Evolutionary conservation across 2,797 vertebrate genomes (phyloP).

Genomic region (Buceros bicornis): DNA sequence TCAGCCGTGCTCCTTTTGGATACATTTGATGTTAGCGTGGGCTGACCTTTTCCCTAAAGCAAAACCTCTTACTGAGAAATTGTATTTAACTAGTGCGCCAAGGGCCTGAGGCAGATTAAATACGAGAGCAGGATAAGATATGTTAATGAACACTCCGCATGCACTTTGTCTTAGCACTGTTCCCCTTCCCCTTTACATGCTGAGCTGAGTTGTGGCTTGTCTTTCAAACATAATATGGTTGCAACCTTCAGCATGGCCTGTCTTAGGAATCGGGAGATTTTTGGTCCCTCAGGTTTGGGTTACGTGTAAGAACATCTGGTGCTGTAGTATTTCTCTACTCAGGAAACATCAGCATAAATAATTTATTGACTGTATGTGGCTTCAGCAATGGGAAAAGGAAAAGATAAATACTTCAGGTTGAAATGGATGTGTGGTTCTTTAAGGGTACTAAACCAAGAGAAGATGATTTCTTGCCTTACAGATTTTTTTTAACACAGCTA

Average conservation of each 20-base stretch:
- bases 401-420: conserved; percentile 3
- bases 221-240: neutral
- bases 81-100: neutral
- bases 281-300: conserved; percentile 1
- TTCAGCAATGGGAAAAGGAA: conserved; percentile 28
- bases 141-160: neutral
- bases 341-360: conserved; percentile 45
- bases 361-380: conserved; percentile 10
- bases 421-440: neutral
- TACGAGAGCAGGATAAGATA: neutral
- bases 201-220: neutral
- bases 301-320: conserved; percentile 43
- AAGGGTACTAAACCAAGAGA: neutral
- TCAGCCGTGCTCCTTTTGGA: neutral
- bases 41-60: neutral
- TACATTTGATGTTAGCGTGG: neutral
- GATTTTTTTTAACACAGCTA: neutral
- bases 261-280: neutral
- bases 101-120: neutral
- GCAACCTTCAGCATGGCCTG: neutral
- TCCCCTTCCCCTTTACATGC: neutral
- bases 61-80: neutral
- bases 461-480: neutral
- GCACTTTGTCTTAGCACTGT: neutral
- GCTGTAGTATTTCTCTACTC: conserved; percentile 12